A percentile compares a stretch with the other conserved stretches of the same genome.
These are phyloP conservation scores for Chloroceryle inda DNA, from an alignment of 2,797 vertebrate genomes.

Conservation along the genomic window DNA sequence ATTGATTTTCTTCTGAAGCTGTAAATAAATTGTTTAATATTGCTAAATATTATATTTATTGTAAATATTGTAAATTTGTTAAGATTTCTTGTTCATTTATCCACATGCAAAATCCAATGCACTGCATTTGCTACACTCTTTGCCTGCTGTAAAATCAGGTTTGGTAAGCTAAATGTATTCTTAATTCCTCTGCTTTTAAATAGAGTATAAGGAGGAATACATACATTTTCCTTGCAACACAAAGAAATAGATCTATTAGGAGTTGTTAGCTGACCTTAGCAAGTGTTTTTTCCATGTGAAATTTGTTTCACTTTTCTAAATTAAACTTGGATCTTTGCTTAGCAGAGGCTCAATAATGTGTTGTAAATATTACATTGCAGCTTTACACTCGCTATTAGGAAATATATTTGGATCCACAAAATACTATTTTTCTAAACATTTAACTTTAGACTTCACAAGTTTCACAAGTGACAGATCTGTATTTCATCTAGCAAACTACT, in stretches of 20 bases:
- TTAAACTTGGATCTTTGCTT: neutral
- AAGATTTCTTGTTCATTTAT: neutral
- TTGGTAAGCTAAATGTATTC: neutral
- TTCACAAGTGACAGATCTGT: neutral
- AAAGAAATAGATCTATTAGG: neutral
- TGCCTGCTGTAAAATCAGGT: neutral
- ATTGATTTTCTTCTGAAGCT: neutral
- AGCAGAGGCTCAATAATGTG: neutral
- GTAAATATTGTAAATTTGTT: neutral
- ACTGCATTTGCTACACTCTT: neutral
- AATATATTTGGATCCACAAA: neutral
- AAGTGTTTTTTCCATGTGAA: neutral
- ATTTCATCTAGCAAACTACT: conserved; percentile 50
- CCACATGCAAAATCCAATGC: neutral
- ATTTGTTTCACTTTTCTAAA: neutral
- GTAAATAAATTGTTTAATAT: neutral
- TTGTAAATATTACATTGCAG: neutral
- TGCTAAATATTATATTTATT: too few species aligned
- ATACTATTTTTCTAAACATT: conserved; percentile 27
- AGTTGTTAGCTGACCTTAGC: neutral
- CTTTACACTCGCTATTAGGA: neutral
- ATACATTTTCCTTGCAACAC: neutral
- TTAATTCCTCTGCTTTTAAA: neutral
- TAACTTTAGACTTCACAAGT: neutral
- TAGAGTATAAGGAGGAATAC: neutral